These are phyloP conservation scores for Palythoa caribaeorum DNA, from an alignment of 92 coral and sea anemone species.

Conservation along the genomic window DNA sequence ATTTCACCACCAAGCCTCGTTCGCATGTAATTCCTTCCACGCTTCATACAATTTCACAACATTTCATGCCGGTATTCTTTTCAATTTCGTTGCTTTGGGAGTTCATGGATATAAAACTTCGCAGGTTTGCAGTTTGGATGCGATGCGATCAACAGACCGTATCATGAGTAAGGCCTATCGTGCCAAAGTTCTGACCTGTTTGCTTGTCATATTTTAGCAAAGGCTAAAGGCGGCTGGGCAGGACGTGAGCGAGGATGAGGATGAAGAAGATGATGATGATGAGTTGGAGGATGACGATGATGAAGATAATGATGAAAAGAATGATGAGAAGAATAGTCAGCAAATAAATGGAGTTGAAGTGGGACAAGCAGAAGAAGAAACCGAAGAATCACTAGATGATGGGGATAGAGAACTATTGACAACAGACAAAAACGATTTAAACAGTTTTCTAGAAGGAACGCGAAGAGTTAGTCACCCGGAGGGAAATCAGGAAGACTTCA, in stretches of 20 bases:
- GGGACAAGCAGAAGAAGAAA: slow-evolving; percentile 22
- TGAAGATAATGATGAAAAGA: slow-evolving; percentile 46
- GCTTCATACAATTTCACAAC: no score
- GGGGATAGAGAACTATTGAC: not conserved
- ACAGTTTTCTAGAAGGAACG: not conserved
- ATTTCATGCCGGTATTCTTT: no score
- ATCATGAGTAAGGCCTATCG: no score
- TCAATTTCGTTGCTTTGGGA: no score
- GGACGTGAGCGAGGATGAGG: slow-evolving; percentile 85
- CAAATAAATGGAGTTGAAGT: not conserved
- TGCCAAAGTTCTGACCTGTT: not conserved
- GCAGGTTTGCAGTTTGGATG: no score
- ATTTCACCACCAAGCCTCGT: no score
- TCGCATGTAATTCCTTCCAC: no score
- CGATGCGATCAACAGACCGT: no score
- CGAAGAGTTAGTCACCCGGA: not conserved
- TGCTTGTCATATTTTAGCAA: slow-evolving; percentile 60
- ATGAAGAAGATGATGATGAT: slow-evolving; percentile 71
- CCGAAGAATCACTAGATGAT: slow-evolving; percentile 32
- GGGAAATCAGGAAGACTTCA: not conserved
- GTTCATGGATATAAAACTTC: no score
- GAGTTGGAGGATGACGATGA: slow-evolving; percentile 64
- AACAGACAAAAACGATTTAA: not conserved
- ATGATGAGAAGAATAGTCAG: not conserved
- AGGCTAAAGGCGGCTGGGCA: slow-evolving; percentile 77